Evolutionary conservation across 2,888 invertebrate species (phyloP).

Genomic region (Abscondita cerata): DNA sequence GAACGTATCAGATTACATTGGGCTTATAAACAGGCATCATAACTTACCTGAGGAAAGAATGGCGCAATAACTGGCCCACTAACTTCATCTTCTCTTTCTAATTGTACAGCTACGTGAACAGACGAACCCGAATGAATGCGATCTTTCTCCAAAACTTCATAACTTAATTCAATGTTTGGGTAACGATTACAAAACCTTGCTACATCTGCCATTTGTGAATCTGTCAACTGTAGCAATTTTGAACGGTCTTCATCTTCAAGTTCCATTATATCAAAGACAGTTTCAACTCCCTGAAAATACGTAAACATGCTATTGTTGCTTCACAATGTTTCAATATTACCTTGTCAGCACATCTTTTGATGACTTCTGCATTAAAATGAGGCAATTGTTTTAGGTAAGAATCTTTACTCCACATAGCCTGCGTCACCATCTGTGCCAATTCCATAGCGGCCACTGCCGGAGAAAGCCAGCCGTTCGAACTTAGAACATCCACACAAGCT

Average conservation of each 20-base stretch:
- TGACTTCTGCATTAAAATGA: slow-evolving; percentile 88
- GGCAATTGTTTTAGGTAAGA: slow-evolving; percentile 96
- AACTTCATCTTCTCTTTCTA: slow-evolving; percentile 97
- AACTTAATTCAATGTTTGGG: slow-evolving; percentile 96
- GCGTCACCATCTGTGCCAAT: slow-evolving; percentile 98
- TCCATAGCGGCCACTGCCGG: slow-evolving; percentile 99
- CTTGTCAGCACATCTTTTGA: slow-evolving; percentile 91
- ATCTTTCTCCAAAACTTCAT: slow-evolving; percentile 86
- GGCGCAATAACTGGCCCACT: slow-evolving; percentile 98
- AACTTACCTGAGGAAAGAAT: slow-evolving; percentile 89
- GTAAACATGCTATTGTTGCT: neutral
- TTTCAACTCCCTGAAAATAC: slow-evolving; percentile 72
- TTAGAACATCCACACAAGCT: slow-evolving; percentile 94
- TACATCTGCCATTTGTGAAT: slow-evolving; percentile 95
- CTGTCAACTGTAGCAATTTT: slow-evolving; percentile 78
- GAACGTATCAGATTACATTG: no score
- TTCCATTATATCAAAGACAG: slow-evolving; percentile 96
- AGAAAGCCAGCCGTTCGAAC: slow-evolving; percentile 96
- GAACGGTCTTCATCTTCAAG: slow-evolving; percentile 89
- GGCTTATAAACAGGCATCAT: slow-evolving; percentile 3
- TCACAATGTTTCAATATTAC: no score
- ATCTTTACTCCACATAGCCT: slow-evolving; percentile 99
- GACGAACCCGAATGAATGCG: slow-evolving; percentile 81
- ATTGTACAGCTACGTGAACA: slow-evolving; percentile 87
- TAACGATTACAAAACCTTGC: slow-evolving; percentile 98